Evolutionary conservation across 2,888 invertebrate genomes (phyloP).

Genomic region (Lasius platythorax): DNA sequence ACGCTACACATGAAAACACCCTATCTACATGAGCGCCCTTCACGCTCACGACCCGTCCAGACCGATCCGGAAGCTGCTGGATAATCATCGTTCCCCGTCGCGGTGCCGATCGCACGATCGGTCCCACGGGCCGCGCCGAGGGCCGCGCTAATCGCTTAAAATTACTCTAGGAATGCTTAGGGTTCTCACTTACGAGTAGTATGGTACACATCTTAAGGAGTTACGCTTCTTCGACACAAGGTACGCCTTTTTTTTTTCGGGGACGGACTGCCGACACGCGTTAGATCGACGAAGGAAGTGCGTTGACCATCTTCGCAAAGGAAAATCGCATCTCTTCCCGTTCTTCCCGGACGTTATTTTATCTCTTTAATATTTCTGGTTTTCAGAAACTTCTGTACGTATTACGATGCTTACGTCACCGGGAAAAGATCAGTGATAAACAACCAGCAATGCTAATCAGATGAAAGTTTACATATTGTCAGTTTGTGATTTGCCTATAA

Average conservation of each 20-base stretch:
- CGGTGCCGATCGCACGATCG: slow-evolving; percentile 60
- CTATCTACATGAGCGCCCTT: slow-evolving; percentile 83
- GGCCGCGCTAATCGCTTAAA: slow-evolving; percentile 78
- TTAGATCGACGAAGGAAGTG: slow-evolving; percentile 18
- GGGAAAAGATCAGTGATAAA: background rate
- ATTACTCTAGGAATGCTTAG: slow-evolving; percentile 81
- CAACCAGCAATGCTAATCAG: background rate
- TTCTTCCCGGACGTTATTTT: background rate
- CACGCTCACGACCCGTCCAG: slow-evolving; percentile 63
- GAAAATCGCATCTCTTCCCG: background rate
- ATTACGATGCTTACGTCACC: background rate
- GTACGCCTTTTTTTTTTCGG: slow-evolving; percentile 74
- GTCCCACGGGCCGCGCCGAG: slow-evolving; percentile 65
- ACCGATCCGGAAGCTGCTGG: slow-evolving; percentile 59
- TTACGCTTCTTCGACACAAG: slow-evolving; percentile 80
- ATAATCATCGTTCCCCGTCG: slow-evolving; percentile 50
- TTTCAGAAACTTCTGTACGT: slow-evolving; percentile 28
- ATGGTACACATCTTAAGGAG: slow-evolving; percentile 83
- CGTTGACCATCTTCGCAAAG: slow-evolving; percentile 1
- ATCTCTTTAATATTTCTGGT: background rate
- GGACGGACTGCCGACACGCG: slow-evolving; percentile 61
- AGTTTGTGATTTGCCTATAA: background rate
- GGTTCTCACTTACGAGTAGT: slow-evolving; percentile 76
- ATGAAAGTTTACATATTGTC: slow-evolving; percentile 4
- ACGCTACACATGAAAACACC: slow-evolving; percentile 85